Base-by-base conservation (phyloP, 2,888 invertebrate genomes). In the Smittia sp. region DNA sequence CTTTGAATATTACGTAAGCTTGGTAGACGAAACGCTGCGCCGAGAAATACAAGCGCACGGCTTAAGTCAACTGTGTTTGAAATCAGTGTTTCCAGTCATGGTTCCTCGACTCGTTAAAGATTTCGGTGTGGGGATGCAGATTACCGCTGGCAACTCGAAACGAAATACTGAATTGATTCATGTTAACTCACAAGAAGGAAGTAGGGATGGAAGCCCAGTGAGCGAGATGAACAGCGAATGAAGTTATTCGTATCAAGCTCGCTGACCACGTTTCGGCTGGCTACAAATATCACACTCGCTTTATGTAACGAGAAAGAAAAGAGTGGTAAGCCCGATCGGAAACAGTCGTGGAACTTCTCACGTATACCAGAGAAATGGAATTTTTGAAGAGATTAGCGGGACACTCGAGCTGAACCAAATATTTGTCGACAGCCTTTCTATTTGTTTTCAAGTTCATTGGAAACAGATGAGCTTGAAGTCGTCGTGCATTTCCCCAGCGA, bases 1-100 rank as follows among this genome's bases (percentile, higher is more conserved):
- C 72, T 72, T 72, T 72, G 38, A 62, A 62, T 72, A 62, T 72
- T 72, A 72, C 39, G 24, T 72, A 72, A 72, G 39, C 58, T 70
- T 70, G 54, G 69, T 70, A 52, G 54, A 70, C 69, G 52, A 69
- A 69, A 67, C n/a, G 25, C 46, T 58, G 20, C 20, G 7, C 18
- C 6, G 24, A 39, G 24, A 38, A 67, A 58, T 27, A 72, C 72
- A 58, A 72, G 72, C 72, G 38, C 58, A 72, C 11, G 15, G 24
- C 25, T n/a, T n/a, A 4, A 13, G 39, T 39, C 39, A n/a, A 32
- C 46, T 46, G 11, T 46, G 9, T 32, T 32, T 15, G 58, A 22
- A 58, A 46, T 58, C 20, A 62, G 72, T 72, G 72, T 72, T 72
- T 39, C 72, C 72, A 72, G 13, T n/a, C n/a, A n/a, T 11, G 46